phyloP scores from a whole-genome alignment of 2,113 vertebrate species.

The Mohoua ochrocephala region DNA sequence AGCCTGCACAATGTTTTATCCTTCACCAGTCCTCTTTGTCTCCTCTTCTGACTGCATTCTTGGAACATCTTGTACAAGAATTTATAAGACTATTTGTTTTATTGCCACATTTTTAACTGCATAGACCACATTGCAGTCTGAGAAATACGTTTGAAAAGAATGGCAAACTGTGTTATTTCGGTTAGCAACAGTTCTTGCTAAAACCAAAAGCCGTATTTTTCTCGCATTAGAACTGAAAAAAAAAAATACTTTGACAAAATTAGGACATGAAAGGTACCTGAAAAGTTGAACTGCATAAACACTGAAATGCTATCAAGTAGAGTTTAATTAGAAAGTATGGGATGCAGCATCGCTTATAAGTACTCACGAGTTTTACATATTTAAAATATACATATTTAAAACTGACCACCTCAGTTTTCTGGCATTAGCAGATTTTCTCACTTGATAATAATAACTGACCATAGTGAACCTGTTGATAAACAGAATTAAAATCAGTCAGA shows the following conservation, averaged over 20 bases:
- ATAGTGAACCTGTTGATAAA: background rate
- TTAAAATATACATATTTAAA: background rate
- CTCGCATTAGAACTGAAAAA: background rate
- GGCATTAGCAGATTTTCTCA: background rate
- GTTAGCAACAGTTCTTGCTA: background rate
- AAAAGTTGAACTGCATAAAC: background rate
- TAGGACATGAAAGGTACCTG: background rate
- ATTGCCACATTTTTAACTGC: background rate
- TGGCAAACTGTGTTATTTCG: background rate
- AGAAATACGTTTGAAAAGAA: background rate
- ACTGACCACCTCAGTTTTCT: background rate
- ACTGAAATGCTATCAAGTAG: background rate
- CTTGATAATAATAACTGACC: background rate
- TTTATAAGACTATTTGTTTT: slow-evolving; percentile 47
- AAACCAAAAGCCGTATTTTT: background rate
- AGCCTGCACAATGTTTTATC: slow-evolving; percentile 36
- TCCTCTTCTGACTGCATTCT: slow-evolving; percentile 27
- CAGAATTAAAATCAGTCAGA: background rate
- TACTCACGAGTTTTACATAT: background rate
- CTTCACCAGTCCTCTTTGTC: slow-evolving; percentile 37
- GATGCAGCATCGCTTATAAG: background rate
- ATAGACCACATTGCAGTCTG: background rate
- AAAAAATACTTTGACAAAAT: background rate
- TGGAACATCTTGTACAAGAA: slow-evolving; percentile 43
- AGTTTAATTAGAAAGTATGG: background rate